Base-by-base conservation (phyloP, 2,888 invertebrate genomes). In the Pyrrhia umbra region DNA sequence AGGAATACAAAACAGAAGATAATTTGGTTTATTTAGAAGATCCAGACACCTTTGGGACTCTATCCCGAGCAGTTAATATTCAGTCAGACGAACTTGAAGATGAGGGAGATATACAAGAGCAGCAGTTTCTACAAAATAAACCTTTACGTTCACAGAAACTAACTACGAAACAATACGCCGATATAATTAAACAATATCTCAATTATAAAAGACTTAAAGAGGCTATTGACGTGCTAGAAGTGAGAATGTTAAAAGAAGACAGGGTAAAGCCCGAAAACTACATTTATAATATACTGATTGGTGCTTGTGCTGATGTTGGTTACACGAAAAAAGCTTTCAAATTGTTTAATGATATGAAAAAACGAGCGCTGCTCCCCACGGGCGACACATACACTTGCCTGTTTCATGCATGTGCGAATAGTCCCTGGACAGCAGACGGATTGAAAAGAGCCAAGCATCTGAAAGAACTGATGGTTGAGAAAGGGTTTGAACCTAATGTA, bases 331-430 rank as follows among this genome's bases (percentile, higher is more conserved):
- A 97, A 90, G 98, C 98, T 1, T 98, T 98, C 86, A 96, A 96
- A 77, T 93, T 99, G 1, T 98, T 96, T 82, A 97, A 97, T 81
- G 96, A 97, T 87, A 98, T 99, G 98, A 98, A 97, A 82, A 96
- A 96, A 83, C 93, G 97, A 42, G 96, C 96, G 0, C 86, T 98
- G 0, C 93, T 95, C 72, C 96, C 96, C 0, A 96, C 96, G 23
- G 96, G 95, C 0, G 96, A 97, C 16, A 97, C 97, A 0, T 98
- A 98, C 83, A 98, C 98, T 0, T 97, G 97, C 65, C 94, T 99
- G 25, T 97, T 99, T 85, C 98, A 98, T 92, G 97, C 98, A 1
- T 99, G 98, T 89, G 96, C 98, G 0, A 97, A 98, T 87, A 97
- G 97, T 61, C 97, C 97, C 0, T 96, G 96, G 91, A 91, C 95